These are phyloP conservation scores for Stegastes partitus DNA, from an alignment of 2,113 vertebrate genomes.

Conservation along the genomic window DNA sequence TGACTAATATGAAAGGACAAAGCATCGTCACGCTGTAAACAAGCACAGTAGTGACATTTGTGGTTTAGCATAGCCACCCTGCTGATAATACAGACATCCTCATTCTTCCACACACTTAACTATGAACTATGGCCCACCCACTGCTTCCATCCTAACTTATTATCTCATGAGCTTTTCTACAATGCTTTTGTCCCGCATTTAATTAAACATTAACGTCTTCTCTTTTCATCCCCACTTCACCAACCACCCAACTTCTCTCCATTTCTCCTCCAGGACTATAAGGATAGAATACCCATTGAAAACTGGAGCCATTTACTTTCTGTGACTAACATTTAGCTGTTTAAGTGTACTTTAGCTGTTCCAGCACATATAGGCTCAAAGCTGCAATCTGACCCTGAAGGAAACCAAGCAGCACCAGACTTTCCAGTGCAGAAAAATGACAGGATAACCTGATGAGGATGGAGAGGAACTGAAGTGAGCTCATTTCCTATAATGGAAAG, in stretches of 20 bases:
- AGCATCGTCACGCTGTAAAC: background rate
- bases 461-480: constrained; percentile 67
- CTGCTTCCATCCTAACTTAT: constrained; percentile 1
- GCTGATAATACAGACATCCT: constrained; percentile 15
- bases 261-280: background rate
- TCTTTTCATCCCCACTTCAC: background rate
- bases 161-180: constrained; percentile 5
- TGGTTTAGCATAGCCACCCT: background rate
- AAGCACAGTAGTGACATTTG: constrained; percentile 25
- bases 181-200: background rate
- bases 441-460: constrained; percentile 49
- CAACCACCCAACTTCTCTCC: background rate
- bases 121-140: background rate
- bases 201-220: background rate
- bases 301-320: background rate
- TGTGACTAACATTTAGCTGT: constrained; percentile 14
- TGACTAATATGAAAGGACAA: background rate
- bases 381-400: background rate
- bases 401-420: constrained; percentile 13
- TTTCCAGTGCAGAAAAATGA: constrained; percentile 57
- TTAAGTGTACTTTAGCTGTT: constrained; percentile 21
- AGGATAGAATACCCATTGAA: background rate
- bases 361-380: constrained; percentile 11
- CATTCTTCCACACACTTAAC: constrained; percentile 9
- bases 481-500: constrained; percentile 72